Percentiles rank a stretch among this genome's conserved stretches.
These are phyloP conservation scores for Aramus guarauna DNA, from an alignment of 2,113 vertebrate species.

Conservation along the genomic window DNA sequence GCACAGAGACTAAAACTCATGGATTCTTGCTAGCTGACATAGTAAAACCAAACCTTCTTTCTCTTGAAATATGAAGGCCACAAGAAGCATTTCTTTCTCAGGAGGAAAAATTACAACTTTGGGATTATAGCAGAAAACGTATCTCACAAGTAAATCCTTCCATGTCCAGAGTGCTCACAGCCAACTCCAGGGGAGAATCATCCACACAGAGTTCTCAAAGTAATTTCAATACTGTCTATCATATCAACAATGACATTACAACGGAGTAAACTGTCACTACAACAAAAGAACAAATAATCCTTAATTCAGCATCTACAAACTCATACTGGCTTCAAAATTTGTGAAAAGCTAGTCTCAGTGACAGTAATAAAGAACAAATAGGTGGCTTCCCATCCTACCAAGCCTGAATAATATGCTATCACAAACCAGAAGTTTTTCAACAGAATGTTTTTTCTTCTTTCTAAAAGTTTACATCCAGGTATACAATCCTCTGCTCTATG, in stretches of 20 bases:
- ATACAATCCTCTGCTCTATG: not conserved
- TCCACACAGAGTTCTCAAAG: constrained; percentile 72
- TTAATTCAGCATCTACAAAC: not conserved
- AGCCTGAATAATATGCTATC: not conserved
- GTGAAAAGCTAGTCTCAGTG: not conserved
- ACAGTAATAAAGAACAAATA: not conserved
- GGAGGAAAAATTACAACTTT: not conserved
- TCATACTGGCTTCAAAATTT: not conserved
- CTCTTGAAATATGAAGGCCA: not conserved
- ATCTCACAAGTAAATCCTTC: constrained; percentile 40
- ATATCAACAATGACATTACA: constrained; percentile 70
- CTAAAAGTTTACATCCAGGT: not conserved
- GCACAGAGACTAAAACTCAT: not conserved
- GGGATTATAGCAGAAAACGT: not conserved
- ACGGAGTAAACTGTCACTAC: constrained; percentile 65
- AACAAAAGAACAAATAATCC: not conserved
- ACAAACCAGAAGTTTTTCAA: not conserved
- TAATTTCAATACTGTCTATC: constrained; percentile 63
- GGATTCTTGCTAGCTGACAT: not conserved
- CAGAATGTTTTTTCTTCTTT: not conserved
- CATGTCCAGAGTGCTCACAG: constrained; percentile 65
- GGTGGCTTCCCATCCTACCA: not conserved
- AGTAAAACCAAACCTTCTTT: not conserved
- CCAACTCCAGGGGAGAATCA: constrained; percentile 50
- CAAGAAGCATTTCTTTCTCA: not conserved